Evolutionary conservation across 1,140 invertebrate species (phyloP).

Genomic region (Diploscapter pachys): DNA sequence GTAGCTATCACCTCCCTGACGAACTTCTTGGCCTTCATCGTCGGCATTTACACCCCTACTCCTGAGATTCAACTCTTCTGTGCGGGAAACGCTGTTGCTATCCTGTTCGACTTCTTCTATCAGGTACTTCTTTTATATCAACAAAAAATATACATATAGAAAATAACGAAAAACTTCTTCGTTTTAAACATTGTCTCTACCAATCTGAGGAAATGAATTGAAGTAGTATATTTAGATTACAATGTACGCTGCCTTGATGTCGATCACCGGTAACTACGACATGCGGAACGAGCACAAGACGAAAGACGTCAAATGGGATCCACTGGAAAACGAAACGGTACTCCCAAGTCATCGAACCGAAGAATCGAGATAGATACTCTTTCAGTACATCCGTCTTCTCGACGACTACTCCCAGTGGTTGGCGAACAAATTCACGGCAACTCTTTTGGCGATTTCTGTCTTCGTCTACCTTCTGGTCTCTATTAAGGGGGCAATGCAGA

Average conservation of each 20-base stretch:
- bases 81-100: conserved; percentile 47
- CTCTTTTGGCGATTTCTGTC: conserved; percentile 47
- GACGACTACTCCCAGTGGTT: conserved; percentile 34
- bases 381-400: conserved; percentile 15
- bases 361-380: conserved; percentile 14
- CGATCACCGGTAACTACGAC: conserved; percentile 33
- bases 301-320: conserved; percentile 19
- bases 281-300: conserved; percentile 27
- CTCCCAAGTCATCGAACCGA: not conserved
- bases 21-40: conserved; percentile 46
- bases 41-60: conserved; percentile 52
- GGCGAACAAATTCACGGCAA: conserved; percentile 45
- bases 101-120: conserved; percentile 48
- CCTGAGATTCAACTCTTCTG: conserved; percentile 51
- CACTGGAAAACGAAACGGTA: conserved; percentile 29
- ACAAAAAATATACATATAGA: not conserved
- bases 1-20: conserved; percentile 50
- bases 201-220: not conserved
- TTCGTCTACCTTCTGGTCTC: conserved; percentile 50
- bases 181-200: not conserved
- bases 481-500: conserved; percentile 45
- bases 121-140: conserved; percentile 19
- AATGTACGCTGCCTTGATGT: conserved; percentile 42
- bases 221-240: conserved; percentile 31
- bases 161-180: not conserved